These are phyloP conservation scores for Actenoides lindsayi DNA, from an alignment of 2,113 vertebrate species.

Conservation along the genomic window DNA sequence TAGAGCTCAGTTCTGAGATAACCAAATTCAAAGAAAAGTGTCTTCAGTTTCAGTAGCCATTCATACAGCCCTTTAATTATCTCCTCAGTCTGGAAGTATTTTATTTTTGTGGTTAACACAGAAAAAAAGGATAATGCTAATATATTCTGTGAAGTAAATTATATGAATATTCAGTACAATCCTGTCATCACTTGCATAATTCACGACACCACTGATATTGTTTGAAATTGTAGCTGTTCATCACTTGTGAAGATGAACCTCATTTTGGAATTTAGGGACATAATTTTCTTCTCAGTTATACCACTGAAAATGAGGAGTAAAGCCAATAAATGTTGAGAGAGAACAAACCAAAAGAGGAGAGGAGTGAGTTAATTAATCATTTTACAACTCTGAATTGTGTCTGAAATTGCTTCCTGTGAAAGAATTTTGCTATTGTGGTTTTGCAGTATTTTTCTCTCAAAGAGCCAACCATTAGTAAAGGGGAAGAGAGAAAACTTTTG, in stretches of 20 bases:
- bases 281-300: not conserved
- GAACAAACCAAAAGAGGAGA: not conserved
- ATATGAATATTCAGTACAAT: not conserved
- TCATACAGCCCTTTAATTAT: not conserved
- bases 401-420: not conserved
- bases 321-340: not conserved
- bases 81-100: not conserved
- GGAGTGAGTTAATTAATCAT: not conserved
- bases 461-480: not conserved
- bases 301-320: not conserved
- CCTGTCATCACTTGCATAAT: slow-evolving; percentile 15
- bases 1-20: not conserved
- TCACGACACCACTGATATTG: not conserved
- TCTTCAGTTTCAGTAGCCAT: not conserved
- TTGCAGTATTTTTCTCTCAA: not conserved
- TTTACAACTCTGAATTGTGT: not conserved
- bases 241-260: not conserved
- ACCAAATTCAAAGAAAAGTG: not conserved
- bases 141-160: not conserved
- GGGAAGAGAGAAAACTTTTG: not conserved
- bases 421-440: not conserved
- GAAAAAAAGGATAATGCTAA: not conserved
- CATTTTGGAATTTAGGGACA: not conserved
- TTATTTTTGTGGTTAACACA: not conserved
- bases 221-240: not conserved